A percentile compares a stretch with the other conserved stretches of the same genome.
phyloP scores from a whole-genome alignment of 2,888 invertebrate species.

The Galerucella nymphaeae region DNA sequence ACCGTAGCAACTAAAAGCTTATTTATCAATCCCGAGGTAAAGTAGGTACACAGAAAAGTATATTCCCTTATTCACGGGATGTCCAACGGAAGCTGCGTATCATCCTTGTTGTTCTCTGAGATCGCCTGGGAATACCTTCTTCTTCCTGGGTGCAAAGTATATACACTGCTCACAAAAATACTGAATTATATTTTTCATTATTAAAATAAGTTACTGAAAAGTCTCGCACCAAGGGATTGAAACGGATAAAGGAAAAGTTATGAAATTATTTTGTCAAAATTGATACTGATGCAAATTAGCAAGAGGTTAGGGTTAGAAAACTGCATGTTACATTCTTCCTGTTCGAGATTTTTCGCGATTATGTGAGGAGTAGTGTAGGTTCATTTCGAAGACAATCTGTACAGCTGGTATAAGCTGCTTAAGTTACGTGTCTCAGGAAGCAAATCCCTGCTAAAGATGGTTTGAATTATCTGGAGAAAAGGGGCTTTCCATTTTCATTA shows the following conservation, averaged over 20 bases:
- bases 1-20: conserved; percentile 26
- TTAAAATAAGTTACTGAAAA: too few relatives aligned
- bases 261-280: too few relatives aligned
- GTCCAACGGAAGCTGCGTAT: conserved; percentile 43
- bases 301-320: too few relatives aligned
- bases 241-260: too few relatives aligned
- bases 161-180: conserved; percentile 4
- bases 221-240: too few relatives aligned
- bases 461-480: conserved; percentile 41
- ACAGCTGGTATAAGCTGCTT: conserved; percentile 46
- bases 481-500: conserved; percentile 38
- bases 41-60: conserved; percentile 25
- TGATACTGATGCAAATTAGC: too few relatives aligned
- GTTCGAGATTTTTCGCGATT: background rate
- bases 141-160: conserved; percentile 22
- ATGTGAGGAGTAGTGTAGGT: background rate
- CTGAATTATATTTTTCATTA: background rate
- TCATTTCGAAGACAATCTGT: conserved; percentile 45
- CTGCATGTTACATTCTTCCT: too few relatives aligned
- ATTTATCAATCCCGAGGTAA: background rate
- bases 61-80: conserved; percentile 38
- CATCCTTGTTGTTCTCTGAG: conserved; percentile 28
- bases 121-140: conserved; percentile 20
- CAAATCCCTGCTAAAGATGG: conserved; percentile 48
- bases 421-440: conserved; percentile 48